These are phyloP conservation scores for Conchocele bisecta DNA, from an alignment of 2,888 invertebrate species.

Conservation along the genomic window DNA sequence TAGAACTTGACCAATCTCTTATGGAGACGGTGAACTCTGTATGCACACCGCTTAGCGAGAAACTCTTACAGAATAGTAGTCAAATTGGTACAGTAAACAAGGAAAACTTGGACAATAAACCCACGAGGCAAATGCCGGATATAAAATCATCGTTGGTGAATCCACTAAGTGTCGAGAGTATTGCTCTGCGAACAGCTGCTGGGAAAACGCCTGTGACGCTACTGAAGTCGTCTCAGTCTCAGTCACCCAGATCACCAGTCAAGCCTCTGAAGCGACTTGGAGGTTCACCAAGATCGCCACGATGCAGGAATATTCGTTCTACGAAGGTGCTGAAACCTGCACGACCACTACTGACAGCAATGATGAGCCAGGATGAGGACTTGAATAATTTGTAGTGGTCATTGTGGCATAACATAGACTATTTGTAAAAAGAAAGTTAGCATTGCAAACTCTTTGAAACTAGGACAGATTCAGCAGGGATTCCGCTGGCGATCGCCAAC, in stretches of 20 bases:
- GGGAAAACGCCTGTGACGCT: slow-evolving; percentile 68
- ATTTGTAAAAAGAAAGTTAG: no score
- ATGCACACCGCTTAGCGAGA: slow-evolving; percentile 63
- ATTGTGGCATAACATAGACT: no score
- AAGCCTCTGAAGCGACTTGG: slow-evolving; percentile 75
- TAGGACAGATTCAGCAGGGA: no score
- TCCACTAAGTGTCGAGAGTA: slow-evolving; percentile 47
- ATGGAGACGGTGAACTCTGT: slow-evolving; percentile 65
- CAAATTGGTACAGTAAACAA: slow-evolving; percentile 30
- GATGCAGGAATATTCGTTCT: slow-evolving; percentile 43
- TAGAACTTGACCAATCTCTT: slow-evolving; percentile 57
- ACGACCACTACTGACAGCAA: slow-evolving; percentile 48
- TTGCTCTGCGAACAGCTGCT: slow-evolving; percentile 59
- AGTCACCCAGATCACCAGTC: slow-evolving; percentile 65
- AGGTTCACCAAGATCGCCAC: slow-evolving; percentile 62
- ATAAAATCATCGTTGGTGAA: slow-evolving; percentile 59
- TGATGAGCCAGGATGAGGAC: slow-evolving; percentile 60
- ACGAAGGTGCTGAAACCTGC: slow-evolving; percentile 51
- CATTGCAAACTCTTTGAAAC: no score
- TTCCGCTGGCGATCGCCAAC: no score
- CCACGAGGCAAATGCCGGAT: slow-evolving; percentile 36
- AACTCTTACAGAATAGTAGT: slow-evolving; percentile 13
- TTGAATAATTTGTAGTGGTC: no score
- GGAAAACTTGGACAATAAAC: slow-evolving; percentile 27
- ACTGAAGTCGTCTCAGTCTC: slow-evolving; percentile 42